phyloP scores from a whole-genome alignment of 2,113 vertebrate species.

The Oceanites oceanicus region DNA sequence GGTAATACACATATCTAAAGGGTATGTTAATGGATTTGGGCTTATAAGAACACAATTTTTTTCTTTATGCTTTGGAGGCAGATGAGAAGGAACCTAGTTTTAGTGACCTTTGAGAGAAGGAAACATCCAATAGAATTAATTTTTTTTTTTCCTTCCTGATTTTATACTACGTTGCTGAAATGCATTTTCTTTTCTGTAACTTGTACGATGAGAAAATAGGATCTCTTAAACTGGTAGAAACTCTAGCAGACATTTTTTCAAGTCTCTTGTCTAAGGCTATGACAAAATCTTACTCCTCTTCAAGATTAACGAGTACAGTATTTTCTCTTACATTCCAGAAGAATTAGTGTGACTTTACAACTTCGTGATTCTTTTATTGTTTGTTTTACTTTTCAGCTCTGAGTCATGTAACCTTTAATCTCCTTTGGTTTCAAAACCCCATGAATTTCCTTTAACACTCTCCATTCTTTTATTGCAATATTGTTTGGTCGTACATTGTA shows the following conservation, averaged over 20 bases:
- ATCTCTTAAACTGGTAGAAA: neutral
- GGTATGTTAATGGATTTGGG: neutral
- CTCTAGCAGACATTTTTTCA: neutral
- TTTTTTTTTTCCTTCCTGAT: neutral
- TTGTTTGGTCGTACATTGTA: neutral
- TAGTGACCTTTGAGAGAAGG: neutral
- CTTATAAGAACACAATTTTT: neutral
- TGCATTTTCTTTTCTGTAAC: neutral
- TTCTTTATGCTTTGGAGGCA: neutral
- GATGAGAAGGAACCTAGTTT: neutral
- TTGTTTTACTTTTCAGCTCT: slow-evolving; percentile 29
- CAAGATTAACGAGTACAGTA: neutral
- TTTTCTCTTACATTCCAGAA: neutral
- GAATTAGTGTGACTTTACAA: neutral
- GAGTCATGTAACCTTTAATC: neutral
- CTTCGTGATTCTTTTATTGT: neutral
- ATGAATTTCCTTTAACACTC: slow-evolving; percentile 7
- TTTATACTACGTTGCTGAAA: neutral
- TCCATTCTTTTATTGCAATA: neutral
- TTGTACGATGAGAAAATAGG: neutral
- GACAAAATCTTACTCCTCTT: neutral
- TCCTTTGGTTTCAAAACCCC: neutral
- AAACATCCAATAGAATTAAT: neutral
- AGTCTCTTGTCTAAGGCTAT: neutral
- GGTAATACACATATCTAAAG: neutral